Evolutionary conservation across 2,888 invertebrate genomes (phyloP), one percentile per base, ranked within the genome.

Genomic region (Eutolmus rufibarbis): DNA sequence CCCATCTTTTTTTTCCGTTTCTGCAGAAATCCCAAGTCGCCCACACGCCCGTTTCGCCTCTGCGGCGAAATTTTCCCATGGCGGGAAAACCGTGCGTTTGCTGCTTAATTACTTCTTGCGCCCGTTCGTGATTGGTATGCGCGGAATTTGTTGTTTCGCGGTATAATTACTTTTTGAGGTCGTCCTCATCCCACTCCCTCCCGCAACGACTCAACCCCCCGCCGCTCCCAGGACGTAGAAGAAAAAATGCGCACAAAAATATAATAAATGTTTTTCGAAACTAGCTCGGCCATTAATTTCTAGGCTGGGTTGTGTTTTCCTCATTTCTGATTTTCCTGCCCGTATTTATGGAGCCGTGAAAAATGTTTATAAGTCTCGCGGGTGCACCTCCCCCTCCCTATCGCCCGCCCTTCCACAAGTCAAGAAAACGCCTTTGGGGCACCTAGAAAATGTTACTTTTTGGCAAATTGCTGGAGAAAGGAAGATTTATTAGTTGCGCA

Each of bases 61-160:
- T 31, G 46, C 16, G 19, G 46, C 74, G 74, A 85, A 51, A 85
- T 74, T 85, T 85, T 85, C 85, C 28, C 85, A 85, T 85, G 85
- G 37, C 66, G 66, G 66, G 28, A 66, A 84, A 85, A 43, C 23
- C 34, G 85, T 46, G 85, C 74, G 85, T 74, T 74, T 85, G 46
- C 85, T 31, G 43, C 51, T 85, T 85, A 85, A 85, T 85, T 85
- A 66, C 66, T 66, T 28, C 66, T 66, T 66, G 66, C 12, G 23
- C 74, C 19, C 46, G 74, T 85, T 85, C 46, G 85, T 85, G 85
- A 85, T 85, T 85, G 85, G 85, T 28, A 85, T 74, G 46, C 85
- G 74, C 85, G 85, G 85, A 85, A 85, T 85, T 85, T 34, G 74
- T 85, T 31, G 40, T 31, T 85, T 40, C 28, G 85, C 74, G 57